phyloP scores from a whole-genome alignment of 2,113 vertebrate species.

The Calypte anna region DNA sequence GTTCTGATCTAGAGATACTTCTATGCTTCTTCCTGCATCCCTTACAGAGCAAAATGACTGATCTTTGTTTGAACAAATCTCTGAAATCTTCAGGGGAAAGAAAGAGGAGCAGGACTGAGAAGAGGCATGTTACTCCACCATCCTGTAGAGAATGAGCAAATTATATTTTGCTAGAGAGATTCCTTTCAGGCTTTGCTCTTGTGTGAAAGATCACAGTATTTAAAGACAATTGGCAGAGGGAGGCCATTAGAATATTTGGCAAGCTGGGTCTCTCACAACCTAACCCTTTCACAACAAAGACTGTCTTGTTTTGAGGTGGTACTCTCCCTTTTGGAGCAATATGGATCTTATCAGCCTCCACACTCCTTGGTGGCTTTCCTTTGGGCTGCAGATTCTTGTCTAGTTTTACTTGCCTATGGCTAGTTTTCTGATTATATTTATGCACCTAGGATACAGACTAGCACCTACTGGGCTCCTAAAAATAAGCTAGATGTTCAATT shows the following conservation, averaged over 20 bases:
- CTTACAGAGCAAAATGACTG: conserved; percentile 7
- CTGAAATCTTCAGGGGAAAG: conserved; percentile 15
- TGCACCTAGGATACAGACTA: conserved; percentile 14
- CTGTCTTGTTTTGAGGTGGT: conserved; percentile 53
- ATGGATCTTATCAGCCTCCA: conserved; percentile 53
- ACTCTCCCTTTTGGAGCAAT: conserved; percentile 13
- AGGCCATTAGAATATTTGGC: conserved; percentile 42
- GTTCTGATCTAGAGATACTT: conserved; percentile 51
- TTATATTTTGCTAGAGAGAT: conserved; percentile 5
- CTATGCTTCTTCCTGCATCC: conserved; percentile 39
- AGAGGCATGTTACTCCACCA: neutral
- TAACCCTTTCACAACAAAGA: conserved; percentile 54
- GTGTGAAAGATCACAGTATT: conserved; percentile 24
- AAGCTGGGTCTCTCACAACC: conserved; percentile 2
- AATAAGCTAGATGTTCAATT: neutral
- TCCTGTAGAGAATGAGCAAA: neutral
- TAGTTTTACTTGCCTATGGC: neutral
- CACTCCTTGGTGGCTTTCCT: conserved; percentile 42
- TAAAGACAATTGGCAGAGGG: conserved; percentile 29
- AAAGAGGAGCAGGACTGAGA: neutral
- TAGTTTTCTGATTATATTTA: conserved; percentile 20
- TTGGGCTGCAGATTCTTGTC: conserved; percentile 53
- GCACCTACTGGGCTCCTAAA: conserved; percentile 30
- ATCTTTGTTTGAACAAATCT: conserved; percentile 43
- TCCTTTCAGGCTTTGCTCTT: conserved; percentile 26